Evolutionary conservation across 2,113 vertebrate genomes (phyloP), one percentile per base, ranked within the genome.

Genomic region (Microtus ochrogaster): DNA sequence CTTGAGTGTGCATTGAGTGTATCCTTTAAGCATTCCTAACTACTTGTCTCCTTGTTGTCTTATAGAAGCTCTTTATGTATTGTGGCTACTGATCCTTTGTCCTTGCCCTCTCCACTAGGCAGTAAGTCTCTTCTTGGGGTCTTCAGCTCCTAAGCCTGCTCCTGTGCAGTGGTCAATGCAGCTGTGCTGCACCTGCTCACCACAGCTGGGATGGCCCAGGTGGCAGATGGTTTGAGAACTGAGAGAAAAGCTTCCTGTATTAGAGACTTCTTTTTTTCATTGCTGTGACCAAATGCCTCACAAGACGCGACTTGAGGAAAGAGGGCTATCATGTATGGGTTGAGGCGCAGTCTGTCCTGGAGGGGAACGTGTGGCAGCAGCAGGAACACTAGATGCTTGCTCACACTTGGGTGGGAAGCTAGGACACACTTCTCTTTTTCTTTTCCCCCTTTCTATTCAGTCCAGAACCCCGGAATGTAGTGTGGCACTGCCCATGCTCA

Each of bases 161-260:
- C 78, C 16, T 55, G 66, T 2, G 0, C 11, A 44, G 55, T 2
- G 0, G 9, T 52, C 28, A 21, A 41, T 28, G 36, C 14, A 1
- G 3, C 14, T 1, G 2, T 28, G 1, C 28, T 7, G 7, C 28
- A 39, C 58, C 52, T 22, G 1, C 0, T 1, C 1, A 7, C 26
- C 0, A 0, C 3, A 13, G 16, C 61, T 33, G 4, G 36, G n/a
- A 14, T 1, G 22, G 68, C 12, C 9, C 58, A 4, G 81, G 36
- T 3, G 9, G 39, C 30, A 1, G 26, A 16, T 24, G 2, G 12
- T 13, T 85, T 36, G 83, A 66, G 41, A 66, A 24, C 63, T 6
- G 1, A 33, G 10, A 68, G 63, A 47, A 68, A 85, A 41, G 63
- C 28, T 22, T 9, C 63, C 61, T 12, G 28, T 7, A 30, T 65